phyloP scores from a whole-genome alignment of 2,113 vertebrate genomes.

The Grus americana region DNA sequence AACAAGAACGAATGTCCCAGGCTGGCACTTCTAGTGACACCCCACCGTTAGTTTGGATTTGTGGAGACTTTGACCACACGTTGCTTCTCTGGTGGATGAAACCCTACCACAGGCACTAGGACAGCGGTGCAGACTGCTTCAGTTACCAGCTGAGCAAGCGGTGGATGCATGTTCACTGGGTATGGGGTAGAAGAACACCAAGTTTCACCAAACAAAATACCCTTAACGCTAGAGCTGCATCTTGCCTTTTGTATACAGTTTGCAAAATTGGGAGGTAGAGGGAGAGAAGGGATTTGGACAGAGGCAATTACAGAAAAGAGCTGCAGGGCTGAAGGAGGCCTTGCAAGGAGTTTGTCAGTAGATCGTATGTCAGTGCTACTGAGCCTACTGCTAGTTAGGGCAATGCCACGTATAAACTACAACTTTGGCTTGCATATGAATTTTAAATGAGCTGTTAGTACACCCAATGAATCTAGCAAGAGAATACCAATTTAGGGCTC shows the following conservation, averaged over 20 bases:
- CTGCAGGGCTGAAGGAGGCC: neutral
- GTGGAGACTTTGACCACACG: neutral
- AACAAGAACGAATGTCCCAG: neutral
- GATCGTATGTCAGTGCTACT: neutral
- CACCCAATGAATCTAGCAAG: neutral
- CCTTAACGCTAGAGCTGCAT: neutral
- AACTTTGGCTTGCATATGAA: neutral
- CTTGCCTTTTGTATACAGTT: neutral
- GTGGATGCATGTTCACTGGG: no score
- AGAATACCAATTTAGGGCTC: constrained; percentile 8
- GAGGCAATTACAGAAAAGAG: neutral
- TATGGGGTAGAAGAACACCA: neutral
- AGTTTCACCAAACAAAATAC: neutral
- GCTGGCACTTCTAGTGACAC: neutral
- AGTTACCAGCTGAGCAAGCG: neutral
- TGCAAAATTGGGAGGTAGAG: neutral
- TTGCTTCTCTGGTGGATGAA: neutral
- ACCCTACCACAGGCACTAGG: neutral
- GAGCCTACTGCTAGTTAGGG: neutral
- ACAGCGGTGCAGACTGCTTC: neutral
- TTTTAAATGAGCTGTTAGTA: neutral
- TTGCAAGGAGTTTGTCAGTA: neutral
- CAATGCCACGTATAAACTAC: neutral
- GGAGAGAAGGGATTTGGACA: neutral
- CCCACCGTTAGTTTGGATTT: neutral